These are phyloP conservation scores for Drosophila glabriapex DNA, from an alignment of 2,888 invertebrate genomes.

Conservation along the genomic window DNA sequence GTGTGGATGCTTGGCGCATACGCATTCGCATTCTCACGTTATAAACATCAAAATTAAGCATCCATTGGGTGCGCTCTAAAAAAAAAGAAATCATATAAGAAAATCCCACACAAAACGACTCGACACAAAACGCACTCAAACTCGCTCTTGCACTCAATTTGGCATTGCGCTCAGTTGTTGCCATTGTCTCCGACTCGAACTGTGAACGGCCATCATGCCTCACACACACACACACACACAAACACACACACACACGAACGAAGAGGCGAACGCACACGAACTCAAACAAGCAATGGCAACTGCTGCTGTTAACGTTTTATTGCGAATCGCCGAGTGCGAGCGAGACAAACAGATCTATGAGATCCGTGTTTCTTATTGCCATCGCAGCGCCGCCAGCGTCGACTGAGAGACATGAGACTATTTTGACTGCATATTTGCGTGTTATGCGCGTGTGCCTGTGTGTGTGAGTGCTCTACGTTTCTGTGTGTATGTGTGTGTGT, in stretches of 20 bases:
- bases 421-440: slow-evolving; percentile 58
- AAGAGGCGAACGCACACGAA: slow-evolving; percentile 14
- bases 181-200: slow-evolving; percentile 34
- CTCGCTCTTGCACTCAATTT: slow-evolving; percentile 61
- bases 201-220: slow-evolving; percentile 74
- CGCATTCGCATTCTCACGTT: slow-evolving; percentile 80
- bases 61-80: slow-evolving; percentile 70
- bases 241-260: slow-evolving; percentile 6
- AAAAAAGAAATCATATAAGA: slow-evolving; percentile 60
- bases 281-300: slow-evolving; percentile 23
- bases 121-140: slow-evolving; percentile 46
- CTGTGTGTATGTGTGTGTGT: slow-evolving; percentile 24
- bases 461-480: slow-evolving; percentile 33
- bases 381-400: slow-evolving; percentile 53
- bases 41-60: slow-evolving; percentile 79
- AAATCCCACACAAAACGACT: slow-evolving; percentile 44
- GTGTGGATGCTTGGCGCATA: slow-evolving; percentile 64
- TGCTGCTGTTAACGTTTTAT: slow-evolving; percentile 51
- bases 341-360: slow-evolving; percentile 61
- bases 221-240: slow-evolving; percentile 28
- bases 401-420: slow-evolving; percentile 50
- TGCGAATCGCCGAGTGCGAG: slow-evolving; percentile 46
- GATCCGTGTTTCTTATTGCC: slow-evolving; percentile 77
- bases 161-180: slow-evolving; percentile 37
- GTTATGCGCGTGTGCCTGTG: slow-evolving; percentile 32